Evolutionary conservation across 2,888 invertebrate genomes (phyloP), one percentile per base, ranked within the genome.

Genomic region (Bellardia bayeri): DNA sequence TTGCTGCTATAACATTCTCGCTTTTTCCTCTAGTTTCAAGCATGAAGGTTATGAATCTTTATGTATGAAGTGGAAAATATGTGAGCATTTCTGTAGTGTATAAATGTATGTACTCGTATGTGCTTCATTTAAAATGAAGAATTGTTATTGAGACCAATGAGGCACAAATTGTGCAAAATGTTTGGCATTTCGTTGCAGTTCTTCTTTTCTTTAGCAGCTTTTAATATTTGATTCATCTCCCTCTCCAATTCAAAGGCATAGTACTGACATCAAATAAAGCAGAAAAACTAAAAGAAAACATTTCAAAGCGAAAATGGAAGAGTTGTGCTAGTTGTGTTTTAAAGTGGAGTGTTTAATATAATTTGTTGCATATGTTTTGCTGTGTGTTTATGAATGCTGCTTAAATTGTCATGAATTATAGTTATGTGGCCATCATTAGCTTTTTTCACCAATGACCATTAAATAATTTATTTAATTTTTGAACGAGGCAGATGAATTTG

Each of bases 91-190:
- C 37, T 71, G 40, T 85, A 3, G 9, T 51, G 69, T 58, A 71
- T 63, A 80, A 82, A 71, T 61, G 79, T 37, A 66, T 61, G 79
- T 37, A 33, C 0, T 23, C 56, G 79, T 37, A 66, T 76, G 68
- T 69, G 87, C 81, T 81, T 89, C 90, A 88, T 88, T 89, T 90
- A 91, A 92, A 91, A 92, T 92, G 92, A 92, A 89, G 91, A 90
- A 92, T 92, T 92, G 91, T 91, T 92, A 92, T 92, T 90, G 91
- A 89, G 89, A 89, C 90, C 92, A 91, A 92, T 92, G 92, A 91
- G 91, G 91, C 92, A 91, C 92, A 92, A 92, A 92, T 92, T 92
- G 91, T 91, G 90, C 91, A 91, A 91, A 92, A 92, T 92, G 90
- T 91, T 91, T 89, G 90, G 90, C 90, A 90, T 91, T 86, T 87